These are phyloP conservation scores for Notodonta dromedarius DNA, from an alignment of 2,888 invertebrate species.

Conservation along the genomic window DNA sequence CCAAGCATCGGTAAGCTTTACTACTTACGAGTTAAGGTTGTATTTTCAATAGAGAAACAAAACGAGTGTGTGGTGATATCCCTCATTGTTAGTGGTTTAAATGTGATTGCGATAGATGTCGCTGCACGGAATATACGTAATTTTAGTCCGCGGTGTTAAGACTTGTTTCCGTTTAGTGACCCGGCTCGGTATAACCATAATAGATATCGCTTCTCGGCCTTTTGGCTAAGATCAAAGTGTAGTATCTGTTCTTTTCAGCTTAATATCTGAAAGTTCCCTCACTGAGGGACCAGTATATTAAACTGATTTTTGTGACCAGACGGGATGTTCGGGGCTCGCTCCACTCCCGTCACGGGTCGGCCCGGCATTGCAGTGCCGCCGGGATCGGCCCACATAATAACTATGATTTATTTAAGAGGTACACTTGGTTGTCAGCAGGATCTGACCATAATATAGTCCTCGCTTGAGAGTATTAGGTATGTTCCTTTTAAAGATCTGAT, in stretches of 20 bases:
- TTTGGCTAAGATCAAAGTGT: conserved; percentile 54
- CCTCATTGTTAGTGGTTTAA: background rate
- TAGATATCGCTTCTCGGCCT: conserved; percentile 48
- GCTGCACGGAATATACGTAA: conserved; percentile 13
- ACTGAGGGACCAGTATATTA: conserved; percentile 54
- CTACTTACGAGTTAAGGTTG: background rate
- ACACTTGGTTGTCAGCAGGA: too few relatives aligned
- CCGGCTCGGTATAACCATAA: rapidly evolving
- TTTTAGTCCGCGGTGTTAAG: conserved; percentile 39
- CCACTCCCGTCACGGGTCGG: conserved; percentile 51
- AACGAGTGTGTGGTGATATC: background rate
- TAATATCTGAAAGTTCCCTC: conserved; percentile 53
- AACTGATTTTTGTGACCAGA: conserved; percentile 36
- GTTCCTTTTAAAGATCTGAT: too few relatives aligned
- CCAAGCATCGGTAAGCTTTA: conserved; percentile 67
- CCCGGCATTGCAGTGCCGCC: conserved; percentile 52
- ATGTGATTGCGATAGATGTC: conserved; percentile 37
- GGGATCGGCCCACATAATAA: conserved; percentile 43
- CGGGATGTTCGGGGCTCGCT: conserved; percentile 52
- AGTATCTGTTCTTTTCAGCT: conserved; percentile 54
- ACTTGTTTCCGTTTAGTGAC: conserved; percentile 25
- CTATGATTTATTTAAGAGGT: background rate
- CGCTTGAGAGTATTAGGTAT: too few relatives aligned
- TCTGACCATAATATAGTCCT: too few relatives aligned
- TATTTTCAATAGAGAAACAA: background rate